Evolutionary conservation across 2,797 vertebrate species (phyloP), one percentile per base, ranked within the genome.

Genomic region (Toxotes lorentzi): DNA sequence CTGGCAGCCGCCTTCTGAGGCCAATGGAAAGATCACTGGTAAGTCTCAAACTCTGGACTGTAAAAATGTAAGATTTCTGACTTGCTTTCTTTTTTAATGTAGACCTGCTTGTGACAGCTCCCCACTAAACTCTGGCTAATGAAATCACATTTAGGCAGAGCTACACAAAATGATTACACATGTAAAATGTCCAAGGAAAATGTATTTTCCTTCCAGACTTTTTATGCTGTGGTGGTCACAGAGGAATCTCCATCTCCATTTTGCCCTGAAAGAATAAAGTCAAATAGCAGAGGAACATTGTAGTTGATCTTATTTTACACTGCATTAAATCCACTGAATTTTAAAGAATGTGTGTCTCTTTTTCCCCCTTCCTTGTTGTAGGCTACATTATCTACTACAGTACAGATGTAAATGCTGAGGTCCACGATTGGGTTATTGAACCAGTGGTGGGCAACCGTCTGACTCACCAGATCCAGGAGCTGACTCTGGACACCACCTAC

Each of bases 311-410:
- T 3, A 1, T 35, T 48, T 23, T 61, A 11, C 23, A 14, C 40
- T 17, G 3, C 23, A n/a, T 71, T 53, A 41, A 72, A 61, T 14
- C 32, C 34, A 0, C 17, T 41, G 11, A 19, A 19, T 16, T 1
- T 17, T 13, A 3, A 58, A 8, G 0, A 10, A 24, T 40, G 8
- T 17, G 5, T 69, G 9, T n/a, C 32, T 66, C 12, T 38, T 23
- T 40, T 0, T 40, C 19, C 11, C 11, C 43, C 53, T 21, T 41
- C 48, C 9, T 27, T 73, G 3, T 57, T 47, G 0, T 21, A 99
- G 98, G 98, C 5, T 99, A 99, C 79, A 99, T 99, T 73, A 99
- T 99, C 90, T 99, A 99, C 94, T 99, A 99, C 94, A 99, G 97
- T 32, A 99, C 98, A 0, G 98, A 99, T 30, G 97, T 98, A 53